These are phyloP conservation scores for Uromys caudimaculatus DNA, from an alignment of 2,797 vertebrate species.

Conservation along the genomic window DNA sequence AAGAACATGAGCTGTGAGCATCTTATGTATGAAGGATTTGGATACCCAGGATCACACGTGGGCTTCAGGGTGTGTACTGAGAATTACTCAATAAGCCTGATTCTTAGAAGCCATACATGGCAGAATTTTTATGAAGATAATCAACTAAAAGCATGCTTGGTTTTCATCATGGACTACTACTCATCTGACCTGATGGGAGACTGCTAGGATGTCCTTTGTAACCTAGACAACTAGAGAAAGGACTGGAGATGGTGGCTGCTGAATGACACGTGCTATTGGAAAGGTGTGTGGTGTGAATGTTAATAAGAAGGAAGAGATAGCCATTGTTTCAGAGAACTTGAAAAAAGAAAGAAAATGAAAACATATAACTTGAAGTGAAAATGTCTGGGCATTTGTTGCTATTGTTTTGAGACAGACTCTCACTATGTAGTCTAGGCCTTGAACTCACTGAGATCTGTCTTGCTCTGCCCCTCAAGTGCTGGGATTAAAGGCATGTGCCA, in stretches of 20 bases:
- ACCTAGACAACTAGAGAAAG: neutral
- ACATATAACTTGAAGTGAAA: neutral
- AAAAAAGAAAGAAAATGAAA: neutral
- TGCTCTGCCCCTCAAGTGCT: neutral
- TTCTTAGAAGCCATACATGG: neutral
- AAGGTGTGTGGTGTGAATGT: neutral
- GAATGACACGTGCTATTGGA: neutral
- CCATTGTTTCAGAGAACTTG: neutral
- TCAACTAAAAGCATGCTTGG: constrained; percentile 16
- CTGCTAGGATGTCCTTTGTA: neutral
- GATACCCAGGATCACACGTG: neutral
- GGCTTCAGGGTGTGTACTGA: neutral
- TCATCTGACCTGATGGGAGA: neutral
- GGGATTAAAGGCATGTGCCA: neutral
- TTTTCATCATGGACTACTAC: neutral
- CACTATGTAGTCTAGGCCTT: neutral
- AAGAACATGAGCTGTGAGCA: neutral
- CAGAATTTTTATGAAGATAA: neutral
- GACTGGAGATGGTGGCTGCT: neutral
- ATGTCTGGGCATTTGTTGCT: neutral
- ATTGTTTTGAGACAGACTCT: neutral
- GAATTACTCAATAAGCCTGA: neutral
- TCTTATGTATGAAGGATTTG: neutral
- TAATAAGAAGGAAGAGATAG: neutral
- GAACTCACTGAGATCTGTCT: neutral